These are phyloP conservation scores for Urechis unicinctus DNA, from an alignment of 2,888 invertebrate species.

Conservation along the genomic window DNA sequence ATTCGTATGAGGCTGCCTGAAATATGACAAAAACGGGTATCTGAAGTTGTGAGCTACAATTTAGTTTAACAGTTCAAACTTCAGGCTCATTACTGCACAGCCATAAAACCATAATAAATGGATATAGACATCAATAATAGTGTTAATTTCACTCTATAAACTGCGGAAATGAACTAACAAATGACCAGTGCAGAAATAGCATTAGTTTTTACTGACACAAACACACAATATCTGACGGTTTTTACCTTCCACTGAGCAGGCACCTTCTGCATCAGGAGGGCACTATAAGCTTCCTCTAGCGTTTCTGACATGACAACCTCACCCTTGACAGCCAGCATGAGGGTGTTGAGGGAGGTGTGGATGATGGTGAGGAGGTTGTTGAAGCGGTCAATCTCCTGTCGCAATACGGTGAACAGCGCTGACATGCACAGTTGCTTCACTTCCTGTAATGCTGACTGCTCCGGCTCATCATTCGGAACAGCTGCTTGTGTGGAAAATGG, in stretches of 20 bases:
- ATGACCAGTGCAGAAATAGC: too few relatives aligned
- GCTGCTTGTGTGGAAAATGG: too few relatives aligned
- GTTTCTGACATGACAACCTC: conserved; percentile 48
- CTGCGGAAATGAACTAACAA: too few relatives aligned
- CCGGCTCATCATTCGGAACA: too few relatives aligned
- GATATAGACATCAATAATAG: too few relatives aligned
- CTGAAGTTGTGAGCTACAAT: too few relatives aligned
- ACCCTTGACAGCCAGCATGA: conserved; percentile 37
- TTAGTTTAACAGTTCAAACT: too few relatives aligned
- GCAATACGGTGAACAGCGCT: conserved; percentile 45
- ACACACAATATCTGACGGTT: conserved; percentile 1
- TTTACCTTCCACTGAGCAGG: conserved; percentile 44
- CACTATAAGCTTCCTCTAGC: conserved; percentile 44
- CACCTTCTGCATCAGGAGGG: conserved; percentile 41
- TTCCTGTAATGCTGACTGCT: neutral
- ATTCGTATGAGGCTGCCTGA: conserved; percentile 44
- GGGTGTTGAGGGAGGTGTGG: conserved; percentile 31
- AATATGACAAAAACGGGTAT: conserved; percentile 7
- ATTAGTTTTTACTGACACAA: too few relatives aligned
- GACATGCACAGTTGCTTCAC: conserved; percentile 26
- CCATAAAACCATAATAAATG: too few relatives aligned
- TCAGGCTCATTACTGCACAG: too few relatives aligned
- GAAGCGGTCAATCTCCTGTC: conserved; percentile 48
- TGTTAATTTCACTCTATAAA: too few relatives aligned
- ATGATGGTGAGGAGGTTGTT: conserved; percentile 39